Conservation (phyloP, 2,797 vertebrate genomes). For the Craterocephalus amniculus region DNA sequence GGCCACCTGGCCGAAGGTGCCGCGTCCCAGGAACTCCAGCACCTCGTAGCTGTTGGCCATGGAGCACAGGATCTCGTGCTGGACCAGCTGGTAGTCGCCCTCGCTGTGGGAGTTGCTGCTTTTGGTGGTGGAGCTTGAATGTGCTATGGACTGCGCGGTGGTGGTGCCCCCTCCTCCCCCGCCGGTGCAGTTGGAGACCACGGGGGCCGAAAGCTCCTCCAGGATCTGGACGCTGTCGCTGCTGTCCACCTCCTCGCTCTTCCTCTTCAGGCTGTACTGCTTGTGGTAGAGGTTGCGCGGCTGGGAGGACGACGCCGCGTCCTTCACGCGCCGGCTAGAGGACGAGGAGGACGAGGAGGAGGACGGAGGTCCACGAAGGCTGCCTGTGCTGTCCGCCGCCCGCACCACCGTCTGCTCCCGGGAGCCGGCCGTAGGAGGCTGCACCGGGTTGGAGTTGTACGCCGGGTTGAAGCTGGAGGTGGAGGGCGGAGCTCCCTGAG, state of each 20-base stretch:
- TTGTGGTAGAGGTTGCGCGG: conserved; percentile 91
- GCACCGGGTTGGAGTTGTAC: conserved; percentile 84
- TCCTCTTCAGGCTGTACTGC: conserved; percentile 93
- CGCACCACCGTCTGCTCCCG: conserved; percentile 89
- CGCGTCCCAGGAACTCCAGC: conserved; percentile 95
- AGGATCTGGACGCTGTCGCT: conserved; percentile 98
- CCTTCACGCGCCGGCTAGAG: conserved; percentile 86
- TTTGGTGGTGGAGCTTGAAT: conserved; percentile 91
- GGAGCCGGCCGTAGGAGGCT: conserved; percentile 77
- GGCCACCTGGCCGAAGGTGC: conserved; percentile 96
- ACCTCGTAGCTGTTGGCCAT: conserved; percentile 98
- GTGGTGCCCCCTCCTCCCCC: conserved; percentile 84
- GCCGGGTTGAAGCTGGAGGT: conserved; percentile 87
- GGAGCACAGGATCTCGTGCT: conserved; percentile 97
- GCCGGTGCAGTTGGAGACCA: conserved; percentile 86
- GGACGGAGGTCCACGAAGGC: conserved; percentile 84
- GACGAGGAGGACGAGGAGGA: conserved; percentile 80
- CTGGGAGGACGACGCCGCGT: conserved; percentile 81
- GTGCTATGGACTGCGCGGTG: conserved; percentile 90
- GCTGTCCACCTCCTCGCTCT: conserved; percentile 95
- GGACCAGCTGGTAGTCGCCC: conserved; percentile 98
- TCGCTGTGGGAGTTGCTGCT: conserved; percentile 96
- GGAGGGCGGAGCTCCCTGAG: conserved; percentile 88
- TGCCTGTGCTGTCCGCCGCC: conserved; percentile 92
- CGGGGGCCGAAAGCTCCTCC: conserved; percentile 97